A percentile compares a stretch with the other conserved stretches of the same genome.
phyloP scores from a whole-genome alignment of 2,113 vertebrate genomes.

The Nicator chloris region DNA sequence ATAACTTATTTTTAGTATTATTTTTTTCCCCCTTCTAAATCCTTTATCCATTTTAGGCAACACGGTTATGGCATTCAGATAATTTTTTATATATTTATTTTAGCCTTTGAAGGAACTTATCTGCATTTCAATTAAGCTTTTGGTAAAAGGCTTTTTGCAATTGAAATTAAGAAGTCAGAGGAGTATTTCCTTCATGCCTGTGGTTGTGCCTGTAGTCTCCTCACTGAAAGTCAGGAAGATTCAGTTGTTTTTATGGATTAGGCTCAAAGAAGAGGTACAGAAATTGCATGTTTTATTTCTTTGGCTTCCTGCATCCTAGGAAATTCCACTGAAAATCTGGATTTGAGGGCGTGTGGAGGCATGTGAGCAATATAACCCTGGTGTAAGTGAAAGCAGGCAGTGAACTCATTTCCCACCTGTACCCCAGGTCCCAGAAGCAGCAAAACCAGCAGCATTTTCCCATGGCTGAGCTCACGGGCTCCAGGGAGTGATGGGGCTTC shows the following conservation, averaged over 20 bases:
- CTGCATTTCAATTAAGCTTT: constrained; percentile 28
- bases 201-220: not conserved
- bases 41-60: constrained; percentile 39
- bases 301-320: not conserved
- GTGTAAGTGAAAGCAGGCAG: not conserved
- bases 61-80: not conserved
- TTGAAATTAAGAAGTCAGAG: constrained; percentile 23
- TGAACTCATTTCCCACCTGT: not conserved
- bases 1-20: constrained; percentile 48
- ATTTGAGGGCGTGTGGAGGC: not conserved
- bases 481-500: not conserved
- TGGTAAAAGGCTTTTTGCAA: constrained; percentile 17
- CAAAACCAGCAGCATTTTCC: not conserved
- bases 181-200: not conserved
- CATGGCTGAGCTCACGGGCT: not conserved
- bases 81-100: constrained; percentile 7
- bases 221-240: not conserved
- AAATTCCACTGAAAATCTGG: not conserved
- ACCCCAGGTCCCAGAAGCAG: not conserved
- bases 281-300: not conserved
- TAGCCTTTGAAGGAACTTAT: constrained; percentile 27
- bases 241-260: not conserved
- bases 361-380: not conserved
- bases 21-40: constrained; percentile 19
- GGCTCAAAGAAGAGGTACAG: not conserved